Evolutionary conservation across 2,797 vertebrate genomes (phyloP), one percentile per base, ranked within the genome.

Genomic region (Myripristis murdjan): DNA sequence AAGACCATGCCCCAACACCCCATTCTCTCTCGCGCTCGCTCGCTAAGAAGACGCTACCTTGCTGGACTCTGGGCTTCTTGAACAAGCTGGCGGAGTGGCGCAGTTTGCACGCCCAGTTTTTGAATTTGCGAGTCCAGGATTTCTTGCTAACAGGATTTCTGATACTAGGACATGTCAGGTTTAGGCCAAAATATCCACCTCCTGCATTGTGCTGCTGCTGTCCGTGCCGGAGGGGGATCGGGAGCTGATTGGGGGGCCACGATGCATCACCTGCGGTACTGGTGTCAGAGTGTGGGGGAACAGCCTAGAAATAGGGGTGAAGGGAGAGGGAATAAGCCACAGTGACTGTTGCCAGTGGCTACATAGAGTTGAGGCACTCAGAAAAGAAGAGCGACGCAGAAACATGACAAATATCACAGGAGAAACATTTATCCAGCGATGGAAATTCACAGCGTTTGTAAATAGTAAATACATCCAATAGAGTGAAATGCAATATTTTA

Each of bases 101-200:
- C 93, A 97, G 96, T 96, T 96, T 97, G 96, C 95, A 96, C 77
- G 96, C 97, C 97, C 96, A 98, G 95, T 95, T 97, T 97, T 97
- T 97, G 95, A 97, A 96, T 96, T 96, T 97, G 92, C 95, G 96
- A 95, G 95, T 97, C 97, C 96, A 97, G 92, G 96, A 96, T 96
- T 96, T 97, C 96, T 97, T 97, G 96, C 97, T 97, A 97, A 97
- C 96, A 91, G 97, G 96, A 96, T 96, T 97, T 97, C 94, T 97
- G 95, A 97, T 97, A 97, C 95, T 97, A 97, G 96, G 96, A 97
- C 97, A 97, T 97, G 96, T 97, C 96, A 97, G 96, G 96, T 96
- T 97, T 97, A 97, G 96, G 97, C 96, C 97, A 97, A 97, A 97
- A 97, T 97, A 98, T 97, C 96, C 96, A 98, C 97, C 97, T 98